A percentile compares a stretch with the other conserved stretches of the same genome.
Evolutionary conservation across 2,797 vertebrate genomes (phyloP).

Genomic region (Muscicapa comitata): DNA sequence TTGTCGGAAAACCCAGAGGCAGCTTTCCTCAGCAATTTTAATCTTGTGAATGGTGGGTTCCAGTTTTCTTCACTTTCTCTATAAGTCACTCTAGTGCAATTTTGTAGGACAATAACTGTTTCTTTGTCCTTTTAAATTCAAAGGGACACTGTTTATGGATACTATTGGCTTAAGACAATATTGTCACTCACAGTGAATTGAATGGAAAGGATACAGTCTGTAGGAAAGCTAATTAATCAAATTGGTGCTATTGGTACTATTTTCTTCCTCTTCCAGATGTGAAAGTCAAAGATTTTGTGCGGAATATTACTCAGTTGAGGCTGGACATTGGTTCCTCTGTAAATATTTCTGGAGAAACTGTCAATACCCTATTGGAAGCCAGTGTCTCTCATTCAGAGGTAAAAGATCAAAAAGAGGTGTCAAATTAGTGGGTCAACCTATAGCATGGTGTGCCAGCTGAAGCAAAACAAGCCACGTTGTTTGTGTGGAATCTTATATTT

Average conservation of each 20-base stretch:
- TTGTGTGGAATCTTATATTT: not conserved
- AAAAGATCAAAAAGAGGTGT: not conserved
- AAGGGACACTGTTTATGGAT: not conserved
- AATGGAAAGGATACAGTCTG: not conserved
- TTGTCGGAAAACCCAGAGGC: not conserved
- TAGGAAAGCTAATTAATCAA: not conserved
- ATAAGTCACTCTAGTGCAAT: not conserved
- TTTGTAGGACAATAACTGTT: not conserved
- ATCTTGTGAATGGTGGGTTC: conserved; percentile 40
- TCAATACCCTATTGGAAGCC: conserved; percentile 49
- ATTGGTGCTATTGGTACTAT: not conserved
- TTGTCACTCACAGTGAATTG: not conserved
- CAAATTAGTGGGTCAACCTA: not conserved
- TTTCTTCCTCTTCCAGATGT: conserved; percentile 40
- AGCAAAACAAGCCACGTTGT: not conserved
- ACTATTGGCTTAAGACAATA: not conserved
- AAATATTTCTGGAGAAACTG: conserved; percentile 58
- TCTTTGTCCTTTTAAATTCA: not conserved
- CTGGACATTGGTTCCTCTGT: conserved; percentile 39
- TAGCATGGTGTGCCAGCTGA: not conserved
- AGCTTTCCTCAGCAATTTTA: conserved; percentile 44
- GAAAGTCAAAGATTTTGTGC: conserved; percentile 60
- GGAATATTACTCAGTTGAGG: conserved; percentile 43
- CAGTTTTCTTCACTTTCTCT: not conserved
- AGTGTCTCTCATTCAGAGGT: conserved; percentile 63